phyloP scores from a whole-genome alignment of 2,888 invertebrate species.

The Temnothorax unifasciatus region DNA sequence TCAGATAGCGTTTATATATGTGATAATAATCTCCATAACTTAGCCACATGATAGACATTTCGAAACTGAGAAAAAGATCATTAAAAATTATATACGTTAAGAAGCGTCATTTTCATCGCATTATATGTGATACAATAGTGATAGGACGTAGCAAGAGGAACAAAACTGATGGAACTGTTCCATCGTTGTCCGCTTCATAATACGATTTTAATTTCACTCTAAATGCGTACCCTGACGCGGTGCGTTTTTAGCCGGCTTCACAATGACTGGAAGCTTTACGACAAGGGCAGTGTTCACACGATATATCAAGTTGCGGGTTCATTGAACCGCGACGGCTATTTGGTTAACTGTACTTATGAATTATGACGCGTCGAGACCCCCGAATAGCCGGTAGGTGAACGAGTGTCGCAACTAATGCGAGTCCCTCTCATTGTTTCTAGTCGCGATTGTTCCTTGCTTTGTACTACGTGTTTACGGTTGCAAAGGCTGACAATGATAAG shows the following conservation, averaged over 20 bases:
- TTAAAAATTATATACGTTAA: conserved; percentile 16
- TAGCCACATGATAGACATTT: neutral
- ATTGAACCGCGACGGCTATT: conserved; percentile 74
- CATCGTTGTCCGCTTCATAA: conserved; percentile 40
- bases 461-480: neutral
- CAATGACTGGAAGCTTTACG: conserved; percentile 61
- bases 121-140: conserved; percentile 7
- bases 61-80: neutral
- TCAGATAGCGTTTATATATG: neutral
- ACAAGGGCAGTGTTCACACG: conserved; percentile 62
- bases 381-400: conserved; percentile 48
- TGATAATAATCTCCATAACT: conserved; percentile 8
- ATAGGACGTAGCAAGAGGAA: conserved; percentile 1
- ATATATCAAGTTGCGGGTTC: conserved; percentile 68
- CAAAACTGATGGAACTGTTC: conserved; percentile 20
- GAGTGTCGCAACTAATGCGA: conserved; percentile 19
- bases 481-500: too few species aligned
- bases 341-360: conserved; percentile 76
- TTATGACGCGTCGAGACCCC: conserved; percentile 60
- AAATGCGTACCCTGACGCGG: conserved; percentile 49
- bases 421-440: conserved; percentile 13
- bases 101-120: neutral
- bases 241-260: conserved; percentile 56
- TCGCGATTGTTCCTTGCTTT: conserved; percentile 18
- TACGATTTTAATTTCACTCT: conserved; percentile 66